Evolutionary conservation across 2,113 vertebrate species (phyloP), one percentile per base, ranked within the genome.

Genomic region (Hydrochoerus hydrochaeris): DNA sequence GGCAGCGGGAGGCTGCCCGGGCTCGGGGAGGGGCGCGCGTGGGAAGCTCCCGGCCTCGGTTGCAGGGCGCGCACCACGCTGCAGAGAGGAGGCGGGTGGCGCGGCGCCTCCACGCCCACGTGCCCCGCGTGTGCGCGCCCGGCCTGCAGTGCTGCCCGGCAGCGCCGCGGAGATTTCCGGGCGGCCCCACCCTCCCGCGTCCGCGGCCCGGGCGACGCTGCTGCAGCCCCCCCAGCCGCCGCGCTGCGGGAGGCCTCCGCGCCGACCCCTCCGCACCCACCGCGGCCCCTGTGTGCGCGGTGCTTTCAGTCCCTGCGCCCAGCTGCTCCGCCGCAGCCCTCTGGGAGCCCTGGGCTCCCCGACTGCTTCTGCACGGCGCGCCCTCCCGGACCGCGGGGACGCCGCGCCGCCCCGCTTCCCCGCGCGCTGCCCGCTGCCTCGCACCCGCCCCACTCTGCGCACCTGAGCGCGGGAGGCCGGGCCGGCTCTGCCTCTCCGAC

Each of bases 101-200:
- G 87, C 71, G n/a, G 95, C 90, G 63, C 92, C 54, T 69, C 89
- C 91, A 93, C 93, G 88, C 93, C 97, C 97, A 97, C 91, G 97
- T 97, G 97, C 83, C 91, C 82, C 77, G 77, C 80, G 95, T 71
- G 95, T 93, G 96, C 96, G 97, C 88, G 93, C 86, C 90, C 10
- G 91, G 96, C 93, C 95, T 89, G 95, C 90, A 88, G 77, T 14
- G 92, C 85, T 63, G 10, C 52, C 22, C 1, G 24, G 88, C 90
- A 67, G 92, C 96, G 88, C 97, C 95, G 26, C 88, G 54, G 22
- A 94, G 89, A 41, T 88, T 93, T 97, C 95, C 94, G 63, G 84
- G 92, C 63, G 49, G 85, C 96, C 88, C 78, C 96, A 41, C 96
- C 97, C 96, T 87, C 49, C 38, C 0, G 90, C 54, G 1, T 20